A percentile compares a stretch with the other conserved stretches of the same genome.
These are phyloP conservation scores for Siniperca scherzeri DNA, from an alignment of 2,797 vertebrate species.

Conservation along the genomic window DNA sequence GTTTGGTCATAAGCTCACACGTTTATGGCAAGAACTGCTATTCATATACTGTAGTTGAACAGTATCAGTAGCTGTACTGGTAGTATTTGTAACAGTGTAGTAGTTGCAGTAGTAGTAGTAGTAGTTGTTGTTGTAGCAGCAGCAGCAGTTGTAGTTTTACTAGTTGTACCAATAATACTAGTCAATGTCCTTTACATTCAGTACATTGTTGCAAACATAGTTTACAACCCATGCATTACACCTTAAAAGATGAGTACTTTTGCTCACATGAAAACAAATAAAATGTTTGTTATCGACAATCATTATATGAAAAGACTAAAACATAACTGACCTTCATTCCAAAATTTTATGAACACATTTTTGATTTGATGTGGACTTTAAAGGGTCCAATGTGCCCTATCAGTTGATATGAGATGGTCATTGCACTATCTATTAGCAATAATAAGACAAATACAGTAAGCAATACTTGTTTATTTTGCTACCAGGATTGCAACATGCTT, in stretches of 20 bases:
- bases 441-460: not conserved
- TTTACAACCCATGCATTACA: not conserved
- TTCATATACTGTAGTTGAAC: not conserved
- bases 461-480: not conserved
- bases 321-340: not conserved
- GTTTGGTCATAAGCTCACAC: constrained; percentile 40
- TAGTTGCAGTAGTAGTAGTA: not conserved
- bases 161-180: not conserved
- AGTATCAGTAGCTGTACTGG: constrained; percentile 1
- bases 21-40: constrained; percentile 26
- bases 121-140: not conserved
- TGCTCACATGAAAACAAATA: not conserved
- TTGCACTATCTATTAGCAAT: not conserved
- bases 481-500: not conserved
- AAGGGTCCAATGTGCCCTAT: too few species aligned
- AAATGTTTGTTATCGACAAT: not conserved
- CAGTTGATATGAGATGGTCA: not conserved
- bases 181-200: not conserved
- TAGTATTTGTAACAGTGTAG: constrained; percentile 10
- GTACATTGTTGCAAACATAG: not conserved
- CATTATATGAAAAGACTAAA: not conserved
- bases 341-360: not conserved
- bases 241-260: not conserved
- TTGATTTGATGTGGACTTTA: not conserved
- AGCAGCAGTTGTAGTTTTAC: not conserved